Percentiles rank a stretch among this genome's conserved stretches.
Evolutionary conservation across 2,888 invertebrate genomes (phyloP).

Genomic region (Pterobdella sp.): DNA sequence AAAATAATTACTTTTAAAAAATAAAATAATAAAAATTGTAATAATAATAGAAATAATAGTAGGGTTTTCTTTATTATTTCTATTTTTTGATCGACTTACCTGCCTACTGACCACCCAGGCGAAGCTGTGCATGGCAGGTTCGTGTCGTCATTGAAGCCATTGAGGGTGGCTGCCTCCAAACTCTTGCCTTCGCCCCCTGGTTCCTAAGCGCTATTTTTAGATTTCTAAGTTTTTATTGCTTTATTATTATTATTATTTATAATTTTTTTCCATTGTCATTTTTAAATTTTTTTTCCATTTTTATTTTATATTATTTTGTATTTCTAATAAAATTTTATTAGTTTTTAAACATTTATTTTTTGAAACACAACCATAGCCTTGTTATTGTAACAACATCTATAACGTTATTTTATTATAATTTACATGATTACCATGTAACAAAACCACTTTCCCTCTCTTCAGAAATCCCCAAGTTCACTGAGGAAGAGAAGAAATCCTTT

Average conservation of each 20-base stretch:
- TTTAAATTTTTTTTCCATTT: background rate
- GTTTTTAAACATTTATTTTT: background rate
- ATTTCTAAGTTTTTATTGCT: background rate
- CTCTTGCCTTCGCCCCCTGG: slow-evolving; percentile 50
- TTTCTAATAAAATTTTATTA: background rate
- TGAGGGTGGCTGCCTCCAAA: slow-evolving; percentile 74
- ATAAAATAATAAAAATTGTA: too few relatives aligned
- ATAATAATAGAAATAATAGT: too few relatives aligned
- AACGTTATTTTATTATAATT: too few relatives aligned
- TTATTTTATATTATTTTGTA: background rate
- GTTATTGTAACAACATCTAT: too few relatives aligned
- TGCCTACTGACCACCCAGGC: slow-evolving; percentile 48
- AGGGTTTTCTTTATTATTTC: background rate
- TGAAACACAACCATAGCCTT: too few relatives aligned
- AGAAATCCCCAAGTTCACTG: background rate
- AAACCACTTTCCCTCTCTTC: too few relatives aligned
- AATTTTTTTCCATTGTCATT: background rate
- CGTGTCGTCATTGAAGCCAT: slow-evolving; percentile 79
- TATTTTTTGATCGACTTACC: background rate
- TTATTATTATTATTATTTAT: background rate
- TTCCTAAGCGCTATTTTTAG: background rate
- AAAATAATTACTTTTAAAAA: too few relatives aligned
- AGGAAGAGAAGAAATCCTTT: background rate
- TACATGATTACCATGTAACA: too few relatives aligned
- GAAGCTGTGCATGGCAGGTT: slow-evolving; percentile 96